Conservation (phyloP, 2,113 vertebrate species). For the Caracal caracal region DNA sequence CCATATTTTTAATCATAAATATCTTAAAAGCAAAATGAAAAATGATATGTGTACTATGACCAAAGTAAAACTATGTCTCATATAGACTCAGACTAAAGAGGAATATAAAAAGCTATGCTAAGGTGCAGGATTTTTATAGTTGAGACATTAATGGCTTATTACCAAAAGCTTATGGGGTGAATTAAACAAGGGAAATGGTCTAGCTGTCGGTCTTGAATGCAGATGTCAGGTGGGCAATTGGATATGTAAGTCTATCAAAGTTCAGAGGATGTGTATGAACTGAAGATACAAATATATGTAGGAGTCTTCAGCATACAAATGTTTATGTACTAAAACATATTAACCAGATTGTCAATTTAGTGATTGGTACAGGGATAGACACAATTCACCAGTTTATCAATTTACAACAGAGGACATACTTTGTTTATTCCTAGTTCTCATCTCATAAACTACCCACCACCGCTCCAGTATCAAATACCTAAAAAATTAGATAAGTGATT, state of each 20-base stretch:
- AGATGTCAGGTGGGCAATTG: neutral
- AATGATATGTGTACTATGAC: neutral
- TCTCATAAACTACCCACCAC: slow-evolving; percentile 4
- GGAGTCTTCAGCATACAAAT: neutral
- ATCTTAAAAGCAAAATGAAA: neutral
- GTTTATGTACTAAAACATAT: neutral
- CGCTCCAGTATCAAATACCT: neutral
- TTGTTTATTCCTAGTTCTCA: neutral
- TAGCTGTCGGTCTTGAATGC: neutral
- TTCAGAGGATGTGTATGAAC: neutral
- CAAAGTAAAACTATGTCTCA: slow-evolving; percentile 1
- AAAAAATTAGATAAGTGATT: neutral
- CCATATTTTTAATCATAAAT: neutral
- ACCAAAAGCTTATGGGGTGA: neutral
- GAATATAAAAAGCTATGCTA: neutral
- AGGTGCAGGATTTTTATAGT: neutral
- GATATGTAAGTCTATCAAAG: neutral
- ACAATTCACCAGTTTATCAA: neutral
- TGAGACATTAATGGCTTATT: neutral
- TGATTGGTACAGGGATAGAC: neutral
- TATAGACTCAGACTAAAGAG: neutral
- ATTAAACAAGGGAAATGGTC: neutral
- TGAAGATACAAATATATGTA: neutral
- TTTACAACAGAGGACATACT: neutral
- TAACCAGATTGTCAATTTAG: neutral